Evolutionary conservation across 2,888 invertebrate species (phyloP).

Genomic region (Caenorhabditis plicata): DNA sequence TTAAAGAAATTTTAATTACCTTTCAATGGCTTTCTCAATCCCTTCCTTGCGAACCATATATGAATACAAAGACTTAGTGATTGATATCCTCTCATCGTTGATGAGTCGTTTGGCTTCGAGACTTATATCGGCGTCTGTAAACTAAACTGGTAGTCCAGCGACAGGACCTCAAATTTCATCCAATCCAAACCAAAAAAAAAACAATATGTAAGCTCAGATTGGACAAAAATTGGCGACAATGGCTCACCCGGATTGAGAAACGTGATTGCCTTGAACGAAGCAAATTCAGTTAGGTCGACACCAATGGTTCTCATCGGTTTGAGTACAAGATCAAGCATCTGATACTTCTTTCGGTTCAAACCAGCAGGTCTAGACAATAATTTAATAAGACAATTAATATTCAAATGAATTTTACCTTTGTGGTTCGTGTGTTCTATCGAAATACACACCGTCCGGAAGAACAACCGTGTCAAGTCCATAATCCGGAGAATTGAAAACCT

Average conservation of each 20-base stretch:
- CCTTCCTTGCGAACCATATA: slow-evolving; percentile 58
- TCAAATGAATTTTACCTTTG: slow-evolving; percentile 46
- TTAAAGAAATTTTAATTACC: slow-evolving; percentile 11
- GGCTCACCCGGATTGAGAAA: slow-evolving; percentile 63
- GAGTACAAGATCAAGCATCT: slow-evolving; percentile 62
- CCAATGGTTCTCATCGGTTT: slow-evolving; percentile 58
- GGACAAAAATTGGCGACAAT: too few species aligned
- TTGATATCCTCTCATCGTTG: slow-evolving; percentile 45
- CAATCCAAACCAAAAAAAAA: too few species aligned
- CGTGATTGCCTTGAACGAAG: slow-evolving; percentile 63
- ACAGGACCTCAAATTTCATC: too few species aligned
- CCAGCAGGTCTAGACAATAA: slow-evolving; percentile 46
- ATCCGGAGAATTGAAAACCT: slow-evolving; percentile 60
- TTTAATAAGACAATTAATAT: too few species aligned
- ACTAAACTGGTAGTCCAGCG: too few species aligned
- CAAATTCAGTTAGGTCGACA: slow-evolving; percentile 63
- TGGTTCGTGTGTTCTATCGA: slow-evolving; percentile 57
- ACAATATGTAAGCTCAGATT: too few species aligned
- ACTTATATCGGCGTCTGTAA: slow-evolving; percentile 61
- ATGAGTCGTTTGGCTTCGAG: slow-evolving; percentile 39
- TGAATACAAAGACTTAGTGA: slow-evolving; percentile 60
- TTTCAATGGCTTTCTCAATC: slow-evolving; percentile 56
- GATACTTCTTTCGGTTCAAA: slow-evolving; percentile 50
- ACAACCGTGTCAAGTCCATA: slow-evolving; percentile 60
- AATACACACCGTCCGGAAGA: slow-evolving; percentile 62